These are phyloP conservation scores for Leptoclinus maculatus DNA, from an alignment of 2,797 vertebrate species.

Conservation along the genomic window DNA sequence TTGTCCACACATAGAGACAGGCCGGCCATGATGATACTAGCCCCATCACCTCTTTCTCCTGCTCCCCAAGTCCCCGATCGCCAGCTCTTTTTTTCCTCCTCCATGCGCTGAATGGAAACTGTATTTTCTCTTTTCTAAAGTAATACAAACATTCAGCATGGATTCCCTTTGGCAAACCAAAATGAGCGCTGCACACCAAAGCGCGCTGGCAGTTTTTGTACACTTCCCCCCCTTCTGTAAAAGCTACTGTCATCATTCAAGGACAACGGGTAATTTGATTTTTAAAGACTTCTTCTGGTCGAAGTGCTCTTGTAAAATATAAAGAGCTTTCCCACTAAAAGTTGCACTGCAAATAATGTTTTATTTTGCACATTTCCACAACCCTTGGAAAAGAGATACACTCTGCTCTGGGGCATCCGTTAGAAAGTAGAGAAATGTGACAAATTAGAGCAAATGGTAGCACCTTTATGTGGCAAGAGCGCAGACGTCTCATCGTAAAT, in stretches of 20 bases:
- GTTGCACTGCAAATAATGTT: conserved; percentile 17
- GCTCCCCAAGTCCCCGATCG: conserved; percentile 4
- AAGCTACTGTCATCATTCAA: conserved; percentile 52
- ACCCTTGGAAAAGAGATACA: conserved; percentile 12
- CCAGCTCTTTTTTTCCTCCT: conserved; percentile 23
- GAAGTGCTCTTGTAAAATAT: conserved; percentile 46
- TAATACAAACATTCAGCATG: conserved; percentile 21
- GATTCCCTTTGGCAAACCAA: conserved; percentile 9
- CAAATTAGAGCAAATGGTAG: conserved; percentile 12
- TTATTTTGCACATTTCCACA: conserved; percentile 19
- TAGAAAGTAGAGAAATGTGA: conserved; percentile 30
- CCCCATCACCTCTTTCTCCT: conserved; percentile 25
- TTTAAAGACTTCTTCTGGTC: conserved; percentile 53
- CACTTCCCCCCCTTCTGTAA: conserved; percentile 21
- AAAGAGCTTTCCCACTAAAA: conserved; percentile 46
- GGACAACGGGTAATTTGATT: conserved; percentile 56
- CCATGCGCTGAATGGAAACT: conserved; percentile 28
- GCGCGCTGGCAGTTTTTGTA: conserved; percentile 7
- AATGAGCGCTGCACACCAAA: conserved; percentile 3
- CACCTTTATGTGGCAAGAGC: neutral
- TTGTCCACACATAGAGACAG: conserved; percentile 73
- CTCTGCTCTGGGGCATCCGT: conserved; percentile 2
- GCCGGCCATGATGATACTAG: conserved; percentile 43
- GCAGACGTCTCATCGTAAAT: conserved; percentile 18
- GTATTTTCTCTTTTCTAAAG: conserved; percentile 30